Conservation (phyloP, 2,888 invertebrate species). For the Polydrusus pterygomalis region DNA sequence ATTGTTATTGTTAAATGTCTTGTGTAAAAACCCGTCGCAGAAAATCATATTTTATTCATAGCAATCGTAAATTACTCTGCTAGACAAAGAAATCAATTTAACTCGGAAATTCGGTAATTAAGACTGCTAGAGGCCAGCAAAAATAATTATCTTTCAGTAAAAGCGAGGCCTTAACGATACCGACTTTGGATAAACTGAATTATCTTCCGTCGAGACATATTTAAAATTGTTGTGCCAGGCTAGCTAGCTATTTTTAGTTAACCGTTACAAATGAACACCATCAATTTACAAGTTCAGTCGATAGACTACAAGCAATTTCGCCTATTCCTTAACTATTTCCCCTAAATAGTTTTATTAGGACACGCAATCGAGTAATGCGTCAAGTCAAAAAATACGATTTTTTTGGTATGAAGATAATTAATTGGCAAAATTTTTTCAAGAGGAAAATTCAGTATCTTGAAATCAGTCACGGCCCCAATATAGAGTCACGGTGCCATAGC, state of each 20-base stretch:
- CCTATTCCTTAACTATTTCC: slow-evolving; percentile 1
- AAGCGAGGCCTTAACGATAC: neutral
- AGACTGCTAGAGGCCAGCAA: slow-evolving; percentile 16
- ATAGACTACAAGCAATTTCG: slow-evolving; percentile 11
- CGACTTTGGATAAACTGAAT: slow-evolving; percentile 8
- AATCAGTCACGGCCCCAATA: too few species aligned
- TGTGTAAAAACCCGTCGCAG: too few species aligned
- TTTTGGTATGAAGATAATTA: neutral
- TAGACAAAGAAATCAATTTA: slow-evolving; percentile 6
- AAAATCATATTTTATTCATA: neutral
- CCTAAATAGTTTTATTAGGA: slow-evolving; percentile 7
- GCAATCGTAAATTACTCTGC: neutral
- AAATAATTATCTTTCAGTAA: slow-evolving; percentile 13
- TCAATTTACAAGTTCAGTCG: slow-evolving; percentile 10
- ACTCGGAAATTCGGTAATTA: neutral
- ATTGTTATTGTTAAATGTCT: too few species aligned
- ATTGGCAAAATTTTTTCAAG: too few species aligned
- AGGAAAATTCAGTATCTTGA: too few species aligned
- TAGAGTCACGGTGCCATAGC: too few species aligned
- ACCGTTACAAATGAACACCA: slow-evolving; percentile 9
- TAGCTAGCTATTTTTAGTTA: slow-evolving; percentile 4
- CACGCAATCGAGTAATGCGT: slow-evolving; percentile 8
- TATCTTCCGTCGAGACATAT: neutral
- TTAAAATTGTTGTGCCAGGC: slow-evolving; percentile 2
- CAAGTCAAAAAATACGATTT: neutral